Base-by-base conservation (phyloP, 2,113 vertebrate genomes). In the Boleophthalmus pectinirostris region DNA sequence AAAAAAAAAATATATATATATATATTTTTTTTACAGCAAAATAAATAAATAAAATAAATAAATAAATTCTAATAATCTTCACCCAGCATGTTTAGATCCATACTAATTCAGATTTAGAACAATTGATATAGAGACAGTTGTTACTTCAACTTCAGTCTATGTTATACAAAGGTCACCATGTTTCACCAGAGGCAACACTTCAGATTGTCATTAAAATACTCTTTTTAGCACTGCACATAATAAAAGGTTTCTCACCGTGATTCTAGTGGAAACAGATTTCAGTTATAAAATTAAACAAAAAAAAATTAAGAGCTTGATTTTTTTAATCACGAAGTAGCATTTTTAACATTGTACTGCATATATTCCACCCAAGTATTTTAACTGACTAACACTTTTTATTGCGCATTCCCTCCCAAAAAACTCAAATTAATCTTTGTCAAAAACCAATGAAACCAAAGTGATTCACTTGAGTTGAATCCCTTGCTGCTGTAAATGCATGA, bases 391-490 rank as follows among this genome's bases (percentile, higher is more conserved):
- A 60, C 21, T 6, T 75, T 80, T 68, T 70, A 78, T 80, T 78
- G 51, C 71, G 73, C 38, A 54, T 74, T 73, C 77, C 68, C 0
- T 29, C 65, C 66, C 54, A 70, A 79, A n/a, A 75, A 49, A 65
- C 66, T 53, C 20, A 70, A 72, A 80, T 68, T 66, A 15, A 23
- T 25, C 24, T 16, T 21, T 85, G 84, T 88, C 79, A 79, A 74
- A 43, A 84, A 79, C 78, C 73, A 79, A 81, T 78, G 57, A 80
- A 85, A 79, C 84, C 84, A 85, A 84, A 85, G 85, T 83, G 33
- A 72, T 67, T 84, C 68, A 69, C 69, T 74, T 78, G 77, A 74
- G 60, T 69, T 75, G 49, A 84, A 75, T 82, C 72, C 79, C 64
- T 74, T 70, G 73, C 64, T 33, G 35, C 69, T 80, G 74, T 61